phyloP scores from a whole-genome alignment of 2,888 invertebrate genomes.

The Volucella zonaria region DNA sequence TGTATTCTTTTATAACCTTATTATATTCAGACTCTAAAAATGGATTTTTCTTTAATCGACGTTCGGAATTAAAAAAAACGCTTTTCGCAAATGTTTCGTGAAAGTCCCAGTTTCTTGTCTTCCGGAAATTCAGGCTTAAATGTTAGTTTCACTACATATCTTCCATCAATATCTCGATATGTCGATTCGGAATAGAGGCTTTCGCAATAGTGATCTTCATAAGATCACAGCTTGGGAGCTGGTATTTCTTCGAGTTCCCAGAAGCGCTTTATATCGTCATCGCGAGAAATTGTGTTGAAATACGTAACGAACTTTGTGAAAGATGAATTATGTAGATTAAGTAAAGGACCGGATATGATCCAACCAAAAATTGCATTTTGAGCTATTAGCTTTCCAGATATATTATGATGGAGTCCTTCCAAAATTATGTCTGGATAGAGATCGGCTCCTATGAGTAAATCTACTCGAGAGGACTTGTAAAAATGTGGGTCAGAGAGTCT shows the following conservation, averaged over 20 bases:
- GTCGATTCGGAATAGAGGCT: constrained; percentile 1
- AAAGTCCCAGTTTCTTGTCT: neutral
- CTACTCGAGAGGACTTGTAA: constrained; percentile 13
- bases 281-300: too few species aligned
- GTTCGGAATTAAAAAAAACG: neutral
- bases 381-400: neutral
- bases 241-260: constrained; percentile 34
- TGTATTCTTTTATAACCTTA: too few species aligned
- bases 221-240: neutral
- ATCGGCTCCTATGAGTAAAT: constrained; percentile 27
- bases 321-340: too few species aligned
- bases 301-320: too few species aligned
- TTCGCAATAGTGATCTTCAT: neutral
- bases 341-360: neutral
- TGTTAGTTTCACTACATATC: constrained; percentile 19
- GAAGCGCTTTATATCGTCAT: constrained; percentile 2
- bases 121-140: constrained; percentile 23
- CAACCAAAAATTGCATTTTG: constrained; percentile 25
- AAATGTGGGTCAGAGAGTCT: constrained; percentile 16
- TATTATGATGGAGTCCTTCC: neutral
- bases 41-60: neutral
- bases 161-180: constrained; percentile 1
- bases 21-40: neutral
- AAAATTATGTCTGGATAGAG: constrained; percentile 14
- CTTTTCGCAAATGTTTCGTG: neutral